Base-by-base conservation (phyloP, 1,140 invertebrate genomes). In the Pygmarrhopalites habei region DNA sequence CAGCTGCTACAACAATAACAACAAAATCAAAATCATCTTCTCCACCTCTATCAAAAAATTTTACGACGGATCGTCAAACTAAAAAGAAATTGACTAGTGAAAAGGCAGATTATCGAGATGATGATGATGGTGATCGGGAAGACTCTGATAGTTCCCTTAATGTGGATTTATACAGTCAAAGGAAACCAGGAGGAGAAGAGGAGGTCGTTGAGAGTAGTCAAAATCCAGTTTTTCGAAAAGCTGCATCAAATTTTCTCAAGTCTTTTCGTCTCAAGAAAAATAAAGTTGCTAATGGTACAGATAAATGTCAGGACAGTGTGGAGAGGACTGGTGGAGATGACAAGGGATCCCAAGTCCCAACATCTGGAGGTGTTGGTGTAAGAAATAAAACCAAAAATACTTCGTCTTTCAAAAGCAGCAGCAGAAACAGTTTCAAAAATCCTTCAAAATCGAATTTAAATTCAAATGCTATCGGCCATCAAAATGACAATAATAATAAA, bases 251-350 rank as follows among this genome's bases (percentile, higher is more conserved):
- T 35, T 57, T 66, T 29, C 58, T 66, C 14, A 56, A 60, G 32
- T 66, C 64, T 19, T 66, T 66, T 49, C 64, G 64, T 12, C 46
- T 66, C 26, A 66, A 66, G 43, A 67, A 67, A 29, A 67, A 67
- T 49, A 67, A 67, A 66, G 60, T 66, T 39, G 58, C 58, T 21
- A 47, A 47, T 47, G 44, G n/a, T 7, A 47, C 5, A 21, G 44
- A 47, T 10, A 47, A 47, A 25, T 5, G n/a, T 47, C n/a, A 25
- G n/a, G 44, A 47, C 44, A 47, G n/a, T 4, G n/a, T 12, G 39
- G n/a, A 12, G 39, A 12, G 12, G 39, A 41, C 39, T 41, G 12
- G 12, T 41, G 12, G n/a, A 12, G 12, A n/a, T 41, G 39, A 41
- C 12, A 41, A 41, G 12, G 39, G n/a, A 12, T 12, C 12, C 12